Conservation (phyloP, 2,888 invertebrate genomes). For the Eucera pruinosa region DNA sequence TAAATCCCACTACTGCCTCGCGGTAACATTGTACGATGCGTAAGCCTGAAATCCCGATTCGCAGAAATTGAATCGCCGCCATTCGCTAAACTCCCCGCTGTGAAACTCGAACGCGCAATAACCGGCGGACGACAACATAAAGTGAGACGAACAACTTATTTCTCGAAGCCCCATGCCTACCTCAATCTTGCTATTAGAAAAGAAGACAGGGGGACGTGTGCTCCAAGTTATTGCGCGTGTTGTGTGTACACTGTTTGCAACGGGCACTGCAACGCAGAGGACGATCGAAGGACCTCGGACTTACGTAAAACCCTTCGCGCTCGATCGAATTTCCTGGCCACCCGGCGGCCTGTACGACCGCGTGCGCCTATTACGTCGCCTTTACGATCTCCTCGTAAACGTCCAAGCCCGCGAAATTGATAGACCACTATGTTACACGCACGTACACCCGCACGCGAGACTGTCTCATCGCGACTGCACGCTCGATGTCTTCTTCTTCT, state of each 20-base stretch:
- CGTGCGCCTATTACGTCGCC: conserved; percentile 65
- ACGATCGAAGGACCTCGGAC: conserved; percentile 64
- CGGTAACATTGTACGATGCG: neutral
- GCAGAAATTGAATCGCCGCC: neutral
- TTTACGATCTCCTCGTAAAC: conserved; percentile 81
- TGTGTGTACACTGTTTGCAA: neutral
- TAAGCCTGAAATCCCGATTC: neutral
- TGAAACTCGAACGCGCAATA: neutral
- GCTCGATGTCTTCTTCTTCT: conserved; percentile 53
- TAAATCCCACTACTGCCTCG: no score
- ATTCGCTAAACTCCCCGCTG: neutral
- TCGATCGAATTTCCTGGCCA: conserved; percentile 73
- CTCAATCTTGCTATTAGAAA: neutral
- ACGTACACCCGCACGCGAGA: conserved; percentile 28
- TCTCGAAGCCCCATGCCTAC: no score
- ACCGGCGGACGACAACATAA: neutral
- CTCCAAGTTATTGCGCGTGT: neutral
- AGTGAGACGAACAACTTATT: conserved; percentile 1
- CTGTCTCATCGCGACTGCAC: conserved; percentile 8
- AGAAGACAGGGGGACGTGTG: neutral
- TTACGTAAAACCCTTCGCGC: conserved; percentile 69
- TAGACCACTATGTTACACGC: conserved; percentile 73
- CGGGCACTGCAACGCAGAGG: conserved; percentile 14
- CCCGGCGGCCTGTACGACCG: conserved; percentile 51
- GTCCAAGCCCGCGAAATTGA: conserved; percentile 76